These are phyloP conservation scores for Ciconia nigra DNA, from an alignment of 2,797 vertebrate species.

Conservation along the genomic window DNA sequence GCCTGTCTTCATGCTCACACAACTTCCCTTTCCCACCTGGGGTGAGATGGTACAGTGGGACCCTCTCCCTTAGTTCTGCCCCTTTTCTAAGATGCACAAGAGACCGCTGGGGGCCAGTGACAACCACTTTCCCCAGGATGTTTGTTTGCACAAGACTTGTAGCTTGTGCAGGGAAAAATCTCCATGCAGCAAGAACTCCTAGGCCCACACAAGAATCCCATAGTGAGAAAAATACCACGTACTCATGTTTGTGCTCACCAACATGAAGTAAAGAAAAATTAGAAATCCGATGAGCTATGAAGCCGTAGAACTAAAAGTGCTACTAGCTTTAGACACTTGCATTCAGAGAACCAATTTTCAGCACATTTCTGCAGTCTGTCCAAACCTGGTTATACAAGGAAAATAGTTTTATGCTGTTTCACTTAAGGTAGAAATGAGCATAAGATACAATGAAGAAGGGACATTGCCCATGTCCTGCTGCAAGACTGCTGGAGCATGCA, in stretches of 20 bases:
- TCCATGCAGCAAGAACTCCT: neutral
- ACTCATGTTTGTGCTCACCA: neutral
- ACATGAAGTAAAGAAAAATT: neutral
- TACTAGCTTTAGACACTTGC: neutral
- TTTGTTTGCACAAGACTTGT: neutral
- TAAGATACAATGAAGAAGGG: neutral
- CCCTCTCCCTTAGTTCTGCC: neutral
- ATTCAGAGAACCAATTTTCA: neutral
- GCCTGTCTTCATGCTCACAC: neutral
- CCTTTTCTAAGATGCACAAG: neutral
- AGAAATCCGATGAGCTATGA: neutral
- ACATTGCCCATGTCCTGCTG: no score
- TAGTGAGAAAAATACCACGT: neutral
- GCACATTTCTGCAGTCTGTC: neutral
- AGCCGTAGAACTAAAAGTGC: neutral
- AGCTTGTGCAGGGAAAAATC: neutral
- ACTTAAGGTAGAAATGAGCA: neutral
- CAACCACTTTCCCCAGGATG: fast-evolving
- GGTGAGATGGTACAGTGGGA: neutral
- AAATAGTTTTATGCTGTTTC: neutral
- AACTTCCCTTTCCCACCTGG: neutral
- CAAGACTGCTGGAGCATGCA: neutral
- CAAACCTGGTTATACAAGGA: neutral
- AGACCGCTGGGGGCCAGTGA: fast-evolving
- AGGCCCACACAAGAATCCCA: neutral